Conservation (phyloP, 92 coral and sea anemone genomes). For the Porites cylindrica region DNA sequence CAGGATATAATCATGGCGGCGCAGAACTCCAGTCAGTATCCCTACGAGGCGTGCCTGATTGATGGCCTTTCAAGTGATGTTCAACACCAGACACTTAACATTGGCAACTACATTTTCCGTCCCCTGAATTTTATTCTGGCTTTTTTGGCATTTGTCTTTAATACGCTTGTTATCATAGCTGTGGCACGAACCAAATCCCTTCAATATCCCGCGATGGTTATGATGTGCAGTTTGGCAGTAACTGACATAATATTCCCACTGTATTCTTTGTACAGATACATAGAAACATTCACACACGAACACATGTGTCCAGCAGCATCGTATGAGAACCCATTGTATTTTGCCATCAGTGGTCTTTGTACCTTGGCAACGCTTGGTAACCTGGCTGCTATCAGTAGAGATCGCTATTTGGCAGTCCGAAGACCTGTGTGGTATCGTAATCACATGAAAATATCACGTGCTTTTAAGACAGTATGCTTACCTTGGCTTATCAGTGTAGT, state of each 20-base stretch:
- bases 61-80: too few species aligned
- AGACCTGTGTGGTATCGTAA: constrained; percentile 7
- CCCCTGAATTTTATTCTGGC: not conserved
- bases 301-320: not conserved
- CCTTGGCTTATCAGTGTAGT: not conserved
- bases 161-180: not conserved
- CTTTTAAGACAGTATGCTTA: not conserved
- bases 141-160: not conserved
- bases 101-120: not conserved
- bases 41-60: too few species aligned
- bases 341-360: not conserved
- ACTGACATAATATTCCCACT: not conserved
- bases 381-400: constrained; percentile 1
- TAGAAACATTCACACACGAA: not conserved
- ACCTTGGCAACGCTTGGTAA: not conserved
- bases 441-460: constrained; percentile 7
- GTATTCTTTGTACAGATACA: not conserved
- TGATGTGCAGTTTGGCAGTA: not conserved
- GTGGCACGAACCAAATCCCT: not conserved
- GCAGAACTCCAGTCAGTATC: too few species aligned
- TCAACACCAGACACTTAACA: too few species aligned
- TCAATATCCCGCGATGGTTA: not conserved
- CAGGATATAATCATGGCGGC: too few species aligned
- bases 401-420: constrained; percentile 2
- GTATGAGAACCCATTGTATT: not conserved